Conservation (phyloP, 2,888 invertebrate genomes). For the Conistra vaccinii region DNA sequence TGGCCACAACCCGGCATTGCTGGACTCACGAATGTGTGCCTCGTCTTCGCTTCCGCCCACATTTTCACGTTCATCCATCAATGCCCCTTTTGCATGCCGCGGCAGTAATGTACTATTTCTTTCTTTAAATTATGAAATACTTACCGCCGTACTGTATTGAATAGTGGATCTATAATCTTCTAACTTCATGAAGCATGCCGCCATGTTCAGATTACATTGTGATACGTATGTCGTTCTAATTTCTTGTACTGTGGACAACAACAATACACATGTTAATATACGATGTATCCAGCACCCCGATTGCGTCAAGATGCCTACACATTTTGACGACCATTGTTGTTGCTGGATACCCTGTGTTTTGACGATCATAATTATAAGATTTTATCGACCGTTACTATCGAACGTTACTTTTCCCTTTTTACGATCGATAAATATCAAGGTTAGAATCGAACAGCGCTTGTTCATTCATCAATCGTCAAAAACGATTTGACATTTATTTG, state of each 20-base stretch:
- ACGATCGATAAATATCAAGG: background rate
- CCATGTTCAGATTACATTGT: slow-evolving; percentile 93
- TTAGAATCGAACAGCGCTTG: background rate
- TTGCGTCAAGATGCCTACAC: background rate
- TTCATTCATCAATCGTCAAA: background rate
- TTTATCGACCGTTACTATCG: background rate
- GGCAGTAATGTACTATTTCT: background rate
- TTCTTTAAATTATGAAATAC: slow-evolving; percentile 25
- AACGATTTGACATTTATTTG: background rate
- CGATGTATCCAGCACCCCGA: background rate
- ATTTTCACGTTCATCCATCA: too few species aligned
- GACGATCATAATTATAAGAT: background rate
- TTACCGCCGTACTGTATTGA: slow-evolving; percentile 92
- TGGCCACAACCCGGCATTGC: too few species aligned
- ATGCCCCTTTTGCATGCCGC: too few species aligned
- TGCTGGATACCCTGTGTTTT: background rate
- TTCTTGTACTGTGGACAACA: slow-evolving; percentile 72
- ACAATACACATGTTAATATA: background rate
- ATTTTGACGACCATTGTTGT: background rate
- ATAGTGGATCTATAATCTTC: slow-evolving; percentile 91
- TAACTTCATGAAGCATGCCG: slow-evolving; percentile 93
- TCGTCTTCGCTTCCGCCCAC: too few species aligned
- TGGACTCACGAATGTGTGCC: too few species aligned
- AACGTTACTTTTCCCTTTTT: too few species aligned
- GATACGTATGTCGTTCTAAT: slow-evolving; percentile 76